Conservation (phyloP, 1,140 invertebrate genomes). For the Hypothenemus hampei region DNA sequence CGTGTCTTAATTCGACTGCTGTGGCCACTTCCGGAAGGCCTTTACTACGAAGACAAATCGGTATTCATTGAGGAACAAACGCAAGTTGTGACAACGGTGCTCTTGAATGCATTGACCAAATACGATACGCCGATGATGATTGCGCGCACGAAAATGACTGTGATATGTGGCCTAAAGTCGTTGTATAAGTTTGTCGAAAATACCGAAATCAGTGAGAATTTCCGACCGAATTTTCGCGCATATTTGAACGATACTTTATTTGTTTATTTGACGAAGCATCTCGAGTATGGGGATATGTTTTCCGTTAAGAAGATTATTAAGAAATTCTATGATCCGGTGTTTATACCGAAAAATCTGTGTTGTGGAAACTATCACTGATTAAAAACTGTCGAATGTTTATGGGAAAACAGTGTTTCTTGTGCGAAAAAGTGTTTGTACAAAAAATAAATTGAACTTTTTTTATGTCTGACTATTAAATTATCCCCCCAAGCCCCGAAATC, state of each 20-base stretch:
- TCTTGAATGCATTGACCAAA: conserved; percentile 33
- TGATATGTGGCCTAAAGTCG: conserved; percentile 35
- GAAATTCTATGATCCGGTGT: conserved; percentile 29
- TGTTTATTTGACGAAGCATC: conserved; percentile 27
- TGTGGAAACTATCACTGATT: too few species aligned
- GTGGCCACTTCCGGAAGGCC: conserved; percentile 35
- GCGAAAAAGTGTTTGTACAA: too few species aligned
- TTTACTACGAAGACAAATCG: conserved; percentile 37
- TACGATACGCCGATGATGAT: conserved; percentile 31
- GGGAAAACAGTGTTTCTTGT: too few species aligned
- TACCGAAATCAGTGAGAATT: conserved; percentile 28
- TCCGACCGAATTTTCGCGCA: conserved; percentile 26
- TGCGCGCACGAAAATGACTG: conserved; percentile 31
- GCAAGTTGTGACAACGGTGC: conserved; percentile 31
- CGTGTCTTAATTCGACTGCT: conserved; percentile 31
- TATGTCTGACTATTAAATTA: too few species aligned
- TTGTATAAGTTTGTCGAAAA: conserved; percentile 33
- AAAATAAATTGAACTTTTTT: too few species aligned
- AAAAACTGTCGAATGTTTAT: too few species aligned
- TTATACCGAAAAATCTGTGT: too few species aligned
- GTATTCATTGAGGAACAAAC: conserved; percentile 40
- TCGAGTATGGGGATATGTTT: conserved; percentile 28
- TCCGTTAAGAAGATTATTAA: conserved; percentile 30
- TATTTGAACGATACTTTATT: conserved; percentile 32
- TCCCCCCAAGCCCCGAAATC: too few species aligned